Base-by-base conservation (phyloP, 2,888 invertebrate genomes). In the Orchestes rusci region DNA sequence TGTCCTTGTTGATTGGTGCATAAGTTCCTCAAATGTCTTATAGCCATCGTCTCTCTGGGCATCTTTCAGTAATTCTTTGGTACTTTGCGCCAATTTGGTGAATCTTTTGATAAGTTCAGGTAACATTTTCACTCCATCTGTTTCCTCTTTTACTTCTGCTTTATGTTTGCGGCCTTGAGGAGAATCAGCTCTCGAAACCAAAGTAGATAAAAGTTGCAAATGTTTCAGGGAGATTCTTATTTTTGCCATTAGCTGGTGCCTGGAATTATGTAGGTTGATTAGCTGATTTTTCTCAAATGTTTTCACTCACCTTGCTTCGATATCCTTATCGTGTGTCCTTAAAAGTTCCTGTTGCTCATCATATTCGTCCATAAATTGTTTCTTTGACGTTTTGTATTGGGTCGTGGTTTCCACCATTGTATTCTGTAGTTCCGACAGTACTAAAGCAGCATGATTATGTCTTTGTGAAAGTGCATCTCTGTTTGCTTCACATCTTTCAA, bases 191-290 rank as follows among this genome's bases (percentile, higher is more conserved):
- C 39, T 31, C 29, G 45, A 45, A 28, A 54, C 43, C 10, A 49
- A 49, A 39, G 45, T 55, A 4, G 57, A 50, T 46, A 79, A 67
- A 36, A 74, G 71, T 43, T 74, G 70, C 53, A 80, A 71, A 55
- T 75, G 77, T 56, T 76, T 77, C 43, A 80, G 57, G 0, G 76
- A 73, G 0, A 72, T 73, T 57, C 74, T 73, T 59, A 80, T 72
- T 52, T 75, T 71, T 27, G 77, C 75, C 27, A 77, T 67, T 15
- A 78, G 63, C 51, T 70, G 66, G 1, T 76, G 74, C 43, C 72
- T 72, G 23, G n/a, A 36, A 36, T 12, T 19, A 19, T 34, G 27
- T 31, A 10, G 8, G 31, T 31, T 31, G 10, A 12, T 8, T 31
- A 12, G 12, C 12, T n/a, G 12, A 12, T 31, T 31, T 8, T 31